phyloP scores from a whole-genome alignment of 2,888 invertebrate species.

The Sarcophaga carnaria region DNA sequence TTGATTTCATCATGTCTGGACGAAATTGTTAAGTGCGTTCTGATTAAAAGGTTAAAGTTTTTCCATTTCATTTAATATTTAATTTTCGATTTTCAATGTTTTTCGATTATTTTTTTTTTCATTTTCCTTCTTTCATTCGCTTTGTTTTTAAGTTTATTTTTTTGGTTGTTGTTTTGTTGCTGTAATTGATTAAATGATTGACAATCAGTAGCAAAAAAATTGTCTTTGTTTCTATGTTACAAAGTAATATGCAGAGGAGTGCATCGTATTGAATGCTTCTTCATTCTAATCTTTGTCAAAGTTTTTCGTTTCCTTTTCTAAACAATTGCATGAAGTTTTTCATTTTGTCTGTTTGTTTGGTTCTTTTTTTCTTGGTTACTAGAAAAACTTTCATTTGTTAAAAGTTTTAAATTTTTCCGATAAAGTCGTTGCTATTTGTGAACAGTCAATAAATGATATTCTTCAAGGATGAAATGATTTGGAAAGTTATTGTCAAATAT shows the following conservation, averaged over 20 bases:
- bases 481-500: slow-evolving; percentile 36
- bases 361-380: not conserved
- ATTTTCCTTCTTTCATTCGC: not conserved
- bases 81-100: not conserved
- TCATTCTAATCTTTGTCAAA: slow-evolving; percentile 30
- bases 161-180: slow-evolving; percentile 3
- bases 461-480: slow-evolving; percentile 34
- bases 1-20: slow-evolving; percentile 33
- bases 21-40: not conserved
- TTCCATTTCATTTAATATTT: not conserved
- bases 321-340: slow-evolving; percentile 6
- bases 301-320: slow-evolving; percentile 22
- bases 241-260: not conserved
- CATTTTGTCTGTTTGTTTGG: no score
- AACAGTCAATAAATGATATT: slow-evolving; percentile 40
- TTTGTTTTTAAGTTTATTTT: not conserved
- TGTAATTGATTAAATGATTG: slow-evolving; percentile 59
- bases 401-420: slow-evolving; percentile 28
- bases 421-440: slow-evolving; percentile 10
- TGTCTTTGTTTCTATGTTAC: not conserved
- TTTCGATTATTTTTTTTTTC: not conserved
- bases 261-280: not conserved
- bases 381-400: slow-evolving; percentile 1
- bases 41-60: slow-evolving; percentile 5
- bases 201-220: slow-evolving; percentile 2